phyloP scores from a whole-genome alignment of 2,113 vertebrate species.

The Nibea coibor region DNA sequence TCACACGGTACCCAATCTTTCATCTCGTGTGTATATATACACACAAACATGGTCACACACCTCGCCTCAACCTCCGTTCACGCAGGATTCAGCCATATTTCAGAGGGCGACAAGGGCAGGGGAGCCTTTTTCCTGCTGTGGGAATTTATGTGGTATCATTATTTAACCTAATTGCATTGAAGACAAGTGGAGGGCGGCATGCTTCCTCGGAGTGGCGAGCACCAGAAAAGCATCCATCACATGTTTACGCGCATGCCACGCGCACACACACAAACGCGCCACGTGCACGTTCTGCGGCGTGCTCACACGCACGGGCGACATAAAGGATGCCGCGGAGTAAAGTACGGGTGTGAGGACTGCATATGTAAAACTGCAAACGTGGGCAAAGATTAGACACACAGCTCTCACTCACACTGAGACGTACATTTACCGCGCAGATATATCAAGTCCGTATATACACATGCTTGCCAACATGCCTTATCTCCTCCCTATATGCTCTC shows the following conservation, averaged over 20 bases:
- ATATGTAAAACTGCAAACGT: constrained; percentile 10
- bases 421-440: constrained; percentile 16
- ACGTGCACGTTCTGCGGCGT: constrained; percentile 36
- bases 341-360: neutral
- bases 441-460: constrained; percentile 39
- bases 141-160: constrained; percentile 76
- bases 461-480: constrained; percentile 31
- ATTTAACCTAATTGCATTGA: constrained; percentile 79
- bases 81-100: constrained; percentile 61
- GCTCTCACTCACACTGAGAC: neutral
- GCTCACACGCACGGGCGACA: constrained; percentile 2
- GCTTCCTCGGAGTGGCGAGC: constrained; percentile 55
- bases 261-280: neutral
- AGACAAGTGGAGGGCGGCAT: constrained; percentile 73
- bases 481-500: constrained; percentile 30
- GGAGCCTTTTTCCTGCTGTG: constrained; percentile 59
- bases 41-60: constrained; percentile 15
- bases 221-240: constrained; percentile 62
- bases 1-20: neutral
- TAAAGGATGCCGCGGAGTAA: constrained; percentile 17
- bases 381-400: neutral
- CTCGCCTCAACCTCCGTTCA: constrained; percentile 50
- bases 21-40: neutral
- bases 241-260: constrained; percentile 31
- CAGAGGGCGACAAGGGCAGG: constrained; percentile 68